These are phyloP conservation scores for Metellina segmentata DNA, from an alignment of 2,888 invertebrate genomes.

Conservation along the genomic window DNA sequence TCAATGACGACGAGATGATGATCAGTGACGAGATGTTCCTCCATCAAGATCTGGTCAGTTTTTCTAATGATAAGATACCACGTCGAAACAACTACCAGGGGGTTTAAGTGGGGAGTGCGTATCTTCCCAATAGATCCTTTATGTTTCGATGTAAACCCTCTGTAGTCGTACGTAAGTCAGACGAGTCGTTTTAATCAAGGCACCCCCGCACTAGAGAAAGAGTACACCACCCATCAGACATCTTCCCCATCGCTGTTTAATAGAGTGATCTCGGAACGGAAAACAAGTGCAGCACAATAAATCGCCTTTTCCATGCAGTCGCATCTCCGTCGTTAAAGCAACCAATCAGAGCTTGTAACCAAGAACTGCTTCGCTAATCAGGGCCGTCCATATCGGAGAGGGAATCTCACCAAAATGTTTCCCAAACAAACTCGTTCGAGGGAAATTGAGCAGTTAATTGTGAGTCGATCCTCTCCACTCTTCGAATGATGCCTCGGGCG, in stretches of 20 bases:
- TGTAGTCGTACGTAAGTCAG: too few species aligned
- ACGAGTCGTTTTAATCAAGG: background rate
- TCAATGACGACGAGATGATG: too few species aligned
- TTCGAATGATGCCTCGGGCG: background rate
- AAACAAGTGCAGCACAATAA: background rate
- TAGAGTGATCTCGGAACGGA: background rate
- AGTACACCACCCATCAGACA: background rate
- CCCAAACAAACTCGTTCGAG: background rate
- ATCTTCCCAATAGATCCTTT: too few species aligned
- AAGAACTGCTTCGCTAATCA: constrained; percentile 27
- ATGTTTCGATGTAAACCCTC: too few species aligned
- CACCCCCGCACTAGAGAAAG: background rate
- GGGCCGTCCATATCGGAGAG: background rate
- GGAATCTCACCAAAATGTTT: background rate
- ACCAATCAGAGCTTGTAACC: constrained; percentile 16
- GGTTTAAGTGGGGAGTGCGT: too few species aligned
- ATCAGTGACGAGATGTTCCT: too few species aligned
- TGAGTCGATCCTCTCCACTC: background rate
- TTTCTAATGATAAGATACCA: too few species aligned
- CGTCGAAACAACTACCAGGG: too few species aligned
- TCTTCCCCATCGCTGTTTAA: background rate
- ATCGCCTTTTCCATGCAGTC: too few species aligned
- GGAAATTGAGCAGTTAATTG: constrained; percentile 44
- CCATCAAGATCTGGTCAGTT: too few species aligned
- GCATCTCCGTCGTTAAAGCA: constrained; percentile 19